phyloP scores from a whole-genome alignment of 2,888 invertebrate species.

The Lasioglossum vierecki region DNA sequence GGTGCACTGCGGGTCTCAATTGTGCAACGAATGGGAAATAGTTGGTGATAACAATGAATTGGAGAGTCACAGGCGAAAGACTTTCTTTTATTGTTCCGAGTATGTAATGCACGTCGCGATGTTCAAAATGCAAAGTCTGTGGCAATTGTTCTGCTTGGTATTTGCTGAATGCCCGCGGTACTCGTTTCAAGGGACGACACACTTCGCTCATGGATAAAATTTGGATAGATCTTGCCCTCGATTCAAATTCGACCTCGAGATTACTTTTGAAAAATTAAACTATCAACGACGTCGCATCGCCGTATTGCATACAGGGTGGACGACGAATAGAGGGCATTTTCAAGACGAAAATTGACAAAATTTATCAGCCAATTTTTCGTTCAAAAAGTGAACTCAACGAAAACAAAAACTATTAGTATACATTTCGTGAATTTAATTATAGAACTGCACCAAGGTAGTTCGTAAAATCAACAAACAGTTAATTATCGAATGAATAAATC shows the following conservation, averaged over 20 bases:
- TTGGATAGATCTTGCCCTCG: background rate
- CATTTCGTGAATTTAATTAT: background rate
- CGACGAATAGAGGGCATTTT: background rate
- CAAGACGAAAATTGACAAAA: background rate
- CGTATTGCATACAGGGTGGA: background rate
- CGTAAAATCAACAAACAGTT: too few species aligned
- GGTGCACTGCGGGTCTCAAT: background rate
- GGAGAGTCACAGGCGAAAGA: background rate
- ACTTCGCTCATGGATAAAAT: background rate
- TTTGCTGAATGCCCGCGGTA: background rate
- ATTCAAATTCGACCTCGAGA: background rate
- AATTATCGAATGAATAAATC: too few species aligned
- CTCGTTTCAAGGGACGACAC: background rate
- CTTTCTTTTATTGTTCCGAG: background rate
- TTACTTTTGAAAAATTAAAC: background rate
- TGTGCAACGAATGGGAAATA: background rate
- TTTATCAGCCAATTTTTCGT: background rate
- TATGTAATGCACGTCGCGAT: background rate
- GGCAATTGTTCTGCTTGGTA: slow-evolving; percentile 7
- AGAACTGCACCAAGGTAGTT: background rate
- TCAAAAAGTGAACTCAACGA: background rate
- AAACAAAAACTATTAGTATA: background rate
- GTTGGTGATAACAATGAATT: slow-evolving; percentile 3
- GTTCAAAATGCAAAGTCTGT: slow-evolving; percentile 1
- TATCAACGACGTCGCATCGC: background rate